Evolutionary conservation across 2,888 invertebrate species (phyloP).

Genomic region (Gortyna flavago): DNA sequence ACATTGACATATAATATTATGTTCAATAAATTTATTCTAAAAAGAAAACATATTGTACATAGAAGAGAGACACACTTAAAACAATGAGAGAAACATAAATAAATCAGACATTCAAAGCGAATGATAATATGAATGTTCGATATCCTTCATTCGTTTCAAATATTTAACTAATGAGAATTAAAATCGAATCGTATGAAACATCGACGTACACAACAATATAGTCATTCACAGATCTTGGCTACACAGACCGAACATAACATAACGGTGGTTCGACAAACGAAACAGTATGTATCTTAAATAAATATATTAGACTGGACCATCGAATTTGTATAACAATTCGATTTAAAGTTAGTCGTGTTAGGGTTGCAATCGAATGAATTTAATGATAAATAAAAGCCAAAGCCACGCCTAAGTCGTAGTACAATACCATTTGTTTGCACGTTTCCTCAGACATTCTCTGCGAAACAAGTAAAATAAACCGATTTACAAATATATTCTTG

Average conservation of each 20-base stretch:
- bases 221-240: conserved; percentile 84
- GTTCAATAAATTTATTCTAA: conserved; percentile 61
- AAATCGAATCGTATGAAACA: conserved; percentile 82
- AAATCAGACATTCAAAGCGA: conserved; percentile 87
- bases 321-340: conserved; percentile 80
- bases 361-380: conserved; percentile 86
- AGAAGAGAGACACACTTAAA: conserved; percentile 74
- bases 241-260: conserved; percentile 88
- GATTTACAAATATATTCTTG: conserved; percentile 76
- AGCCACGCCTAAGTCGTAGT: conserved; percentile 89
- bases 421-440: conserved; percentile 95
- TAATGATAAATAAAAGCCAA: conserved; percentile 88
- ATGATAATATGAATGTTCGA: conserved; percentile 80
- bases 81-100: conserved; percentile 75
- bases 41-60: conserved; percentile 72
- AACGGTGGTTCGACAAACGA: conserved; percentile 80
- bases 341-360: conserved; percentile 88
- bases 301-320: conserved; percentile 74
- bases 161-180: conserved; percentile 65
- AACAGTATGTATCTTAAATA: conserved; percentile 75
- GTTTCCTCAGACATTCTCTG: conserved; percentile 95
- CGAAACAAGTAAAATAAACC: conserved; percentile 91
- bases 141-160: conserved; percentile 64
- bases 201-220: conserved; percentile 83
- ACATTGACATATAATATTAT: conserved; percentile 61